Evolutionary conservation across 2,113 vertebrate species (phyloP).

Genomic region (Ophiodon elongatus): DNA sequence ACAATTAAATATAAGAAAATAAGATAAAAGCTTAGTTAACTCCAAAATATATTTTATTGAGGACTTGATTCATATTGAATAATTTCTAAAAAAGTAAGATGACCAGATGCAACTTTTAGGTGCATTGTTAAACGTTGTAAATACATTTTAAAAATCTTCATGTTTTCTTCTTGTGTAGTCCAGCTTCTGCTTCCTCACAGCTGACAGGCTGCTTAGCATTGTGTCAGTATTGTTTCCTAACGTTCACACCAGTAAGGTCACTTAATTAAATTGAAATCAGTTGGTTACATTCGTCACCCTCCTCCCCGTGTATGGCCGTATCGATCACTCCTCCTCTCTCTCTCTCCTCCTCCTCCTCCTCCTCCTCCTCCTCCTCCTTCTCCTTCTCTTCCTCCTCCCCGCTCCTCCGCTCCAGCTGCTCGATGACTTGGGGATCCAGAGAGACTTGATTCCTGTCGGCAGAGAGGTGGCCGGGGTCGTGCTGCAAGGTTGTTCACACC

Average conservation of each 20-base stretch:
- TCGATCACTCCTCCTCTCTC: neutral
- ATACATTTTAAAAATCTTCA: too few relatives aligned
- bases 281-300: neutral
- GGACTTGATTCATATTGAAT: too few relatives aligned
- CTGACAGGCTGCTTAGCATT: too few relatives aligned
- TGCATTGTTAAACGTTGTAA: too few relatives aligned
- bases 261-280: neutral
- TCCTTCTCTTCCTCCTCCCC: neutral
- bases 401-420: constrained; percentile 85
- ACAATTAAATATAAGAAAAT: too few relatives aligned
- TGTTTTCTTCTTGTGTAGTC: too few relatives aligned
- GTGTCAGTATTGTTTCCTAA: neutral
- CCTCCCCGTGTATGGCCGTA: neutral
- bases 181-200: too few relatives aligned
- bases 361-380: neutral
- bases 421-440: constrained; percentile 87
- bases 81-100: too few relatives aligned
- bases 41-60: too few relatives aligned
- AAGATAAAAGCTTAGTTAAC: too few relatives aligned
- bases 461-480: constrained; percentile 93
- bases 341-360: neutral
- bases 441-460: constrained; percentile 90
- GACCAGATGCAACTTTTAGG: too few relatives aligned
- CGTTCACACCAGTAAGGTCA: neutral
- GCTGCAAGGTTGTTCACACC: constrained; percentile 86